A percentile compares a stretch with the other conserved stretches of the same genome.
These are phyloP conservation scores for Acrossocheilus fasciatus DNA, from an alignment of 2,797 vertebrate species.

Conservation along the genomic window DNA sequence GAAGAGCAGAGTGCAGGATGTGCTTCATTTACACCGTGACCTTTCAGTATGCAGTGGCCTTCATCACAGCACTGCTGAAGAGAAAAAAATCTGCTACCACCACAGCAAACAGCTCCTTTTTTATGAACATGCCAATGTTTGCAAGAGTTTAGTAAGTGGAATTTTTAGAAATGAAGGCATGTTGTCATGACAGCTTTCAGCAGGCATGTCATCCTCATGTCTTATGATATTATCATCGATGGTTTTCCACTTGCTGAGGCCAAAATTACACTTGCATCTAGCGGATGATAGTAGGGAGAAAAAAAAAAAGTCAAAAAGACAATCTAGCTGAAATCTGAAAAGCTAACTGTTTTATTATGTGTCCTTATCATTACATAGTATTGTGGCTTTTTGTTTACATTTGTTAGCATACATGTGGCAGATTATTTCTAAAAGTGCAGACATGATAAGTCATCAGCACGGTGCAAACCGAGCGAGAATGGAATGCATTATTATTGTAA, in stretches of 20 bases:
- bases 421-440: neutral
- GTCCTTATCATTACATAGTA: neutral
- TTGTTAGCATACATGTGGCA: neutral
- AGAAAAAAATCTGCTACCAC: neutral
- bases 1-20: slow-evolving; percentile 37
- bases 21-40: slow-evolving; percentile 49
- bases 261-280: slow-evolving; percentile 8
- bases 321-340: neutral
- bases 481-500: too few species aligned
- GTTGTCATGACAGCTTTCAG: neutral
- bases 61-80: slow-evolving; percentile 72
- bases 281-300: neutral
- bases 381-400: neutral
- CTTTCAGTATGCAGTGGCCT: slow-evolving; percentile 70
- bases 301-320: neutral
- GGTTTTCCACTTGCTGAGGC: neutral
- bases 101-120: neutral
- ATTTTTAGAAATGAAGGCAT: slow-evolving; percentile 12
- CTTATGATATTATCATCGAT: neutral
- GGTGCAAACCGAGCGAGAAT: too few species aligned
- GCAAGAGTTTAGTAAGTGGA: neutral
- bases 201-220: neutral
- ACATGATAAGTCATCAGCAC: too few species aligned
- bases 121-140: neutral
- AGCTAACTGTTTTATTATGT: neutral